Percentiles rank a stretch among this genome's conserved stretches.
Evolutionary conservation across 1,140 invertebrate species (phyloP).

Genomic region (Polypedilum vanderplanki): DNA sequence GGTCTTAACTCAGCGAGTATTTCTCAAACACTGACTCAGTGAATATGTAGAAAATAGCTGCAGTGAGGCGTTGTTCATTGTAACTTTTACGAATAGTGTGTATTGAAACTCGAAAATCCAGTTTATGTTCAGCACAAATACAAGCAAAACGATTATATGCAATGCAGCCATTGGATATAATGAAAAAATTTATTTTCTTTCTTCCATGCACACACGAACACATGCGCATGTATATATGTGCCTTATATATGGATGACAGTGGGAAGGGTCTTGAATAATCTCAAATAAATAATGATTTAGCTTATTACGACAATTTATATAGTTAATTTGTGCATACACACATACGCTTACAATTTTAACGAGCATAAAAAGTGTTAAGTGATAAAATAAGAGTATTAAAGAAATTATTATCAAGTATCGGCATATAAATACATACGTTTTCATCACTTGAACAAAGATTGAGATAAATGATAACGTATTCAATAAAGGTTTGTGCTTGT

Average conservation of each 20-base stretch:
- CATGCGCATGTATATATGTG: neutral
- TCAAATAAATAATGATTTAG: conserved; percentile 14
- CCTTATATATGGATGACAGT: neutral
- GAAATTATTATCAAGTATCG: conserved; percentile 25
- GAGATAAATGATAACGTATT: conserved; percentile 25
- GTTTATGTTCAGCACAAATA: neutral
- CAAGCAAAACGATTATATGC: neutral
- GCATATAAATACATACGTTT: conserved; percentile 24
- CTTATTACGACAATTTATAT: conserved; percentile 14
- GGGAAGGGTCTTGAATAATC: neutral
- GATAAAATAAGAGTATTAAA: conserved; percentile 28
- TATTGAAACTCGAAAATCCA: neutral
- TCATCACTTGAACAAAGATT: conserved; percentile 26
- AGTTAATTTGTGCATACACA: conserved; percentile 1
- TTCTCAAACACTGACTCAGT: conserved; percentile 26
- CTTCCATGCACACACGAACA: neutral
- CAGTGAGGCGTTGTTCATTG: conserved; percentile 12
- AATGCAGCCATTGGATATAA: neutral
- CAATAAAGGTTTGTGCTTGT: conserved; percentile 21
- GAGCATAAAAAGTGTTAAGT: conserved; percentile 26
- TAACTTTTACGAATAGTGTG: neutral
- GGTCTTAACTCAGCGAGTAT: neutral
- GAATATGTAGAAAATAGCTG: neutral
- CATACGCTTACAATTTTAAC: conserved; percentile 10
- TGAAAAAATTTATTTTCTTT: neutral